A percentile compares a stretch with the other conserved stretches of the same genome.
Conservation (phyloP, 1,140 invertebrate genomes). For the Papilio polytes region DNA sequence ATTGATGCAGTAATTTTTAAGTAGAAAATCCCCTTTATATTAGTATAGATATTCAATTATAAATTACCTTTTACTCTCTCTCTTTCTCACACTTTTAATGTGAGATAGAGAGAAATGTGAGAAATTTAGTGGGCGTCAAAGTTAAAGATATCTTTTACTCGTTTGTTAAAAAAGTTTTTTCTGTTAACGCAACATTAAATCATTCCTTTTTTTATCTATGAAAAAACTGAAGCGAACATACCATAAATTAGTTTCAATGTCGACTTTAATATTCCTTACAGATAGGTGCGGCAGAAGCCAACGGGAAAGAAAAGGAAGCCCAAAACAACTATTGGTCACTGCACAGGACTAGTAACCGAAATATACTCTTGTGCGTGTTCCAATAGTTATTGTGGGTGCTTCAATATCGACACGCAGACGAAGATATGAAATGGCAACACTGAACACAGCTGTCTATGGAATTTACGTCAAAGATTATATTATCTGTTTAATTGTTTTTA, state of each 20-base stretch:
- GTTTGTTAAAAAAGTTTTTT: no score
- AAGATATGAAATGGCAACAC: slow-evolving; percentile 35
- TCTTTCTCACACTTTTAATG: no score
- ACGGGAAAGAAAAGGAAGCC: slow-evolving; percentile 58
- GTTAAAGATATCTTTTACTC: no score
- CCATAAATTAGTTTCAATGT: slow-evolving; percentile 12
- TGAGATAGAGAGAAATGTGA: no score
- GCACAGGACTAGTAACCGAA: slow-evolving; percentile 77
- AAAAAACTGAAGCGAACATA: neutral
- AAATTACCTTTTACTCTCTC: no score
- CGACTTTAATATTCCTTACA: slow-evolving; percentile 37
- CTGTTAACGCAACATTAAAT: no score
- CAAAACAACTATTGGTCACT: slow-evolving; percentile 82
- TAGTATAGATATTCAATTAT: no score
- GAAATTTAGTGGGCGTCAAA: no score
- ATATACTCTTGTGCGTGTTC: slow-evolving; percentile 83
- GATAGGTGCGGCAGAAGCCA: slow-evolving; percentile 44
- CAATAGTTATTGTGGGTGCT: slow-evolving; percentile 82
- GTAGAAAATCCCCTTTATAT: no score
- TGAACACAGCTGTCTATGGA: slow-evolving; percentile 3
- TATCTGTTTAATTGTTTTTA: no score
- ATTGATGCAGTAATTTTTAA: no score
- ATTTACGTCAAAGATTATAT: slow-evolving; percentile 32
- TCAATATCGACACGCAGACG: slow-evolving; percentile 62
- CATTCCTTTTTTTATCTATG: no score